Evolutionary conservation across 1,140 invertebrate species (phyloP).

Genomic region (Heterodera carotae): DNA sequence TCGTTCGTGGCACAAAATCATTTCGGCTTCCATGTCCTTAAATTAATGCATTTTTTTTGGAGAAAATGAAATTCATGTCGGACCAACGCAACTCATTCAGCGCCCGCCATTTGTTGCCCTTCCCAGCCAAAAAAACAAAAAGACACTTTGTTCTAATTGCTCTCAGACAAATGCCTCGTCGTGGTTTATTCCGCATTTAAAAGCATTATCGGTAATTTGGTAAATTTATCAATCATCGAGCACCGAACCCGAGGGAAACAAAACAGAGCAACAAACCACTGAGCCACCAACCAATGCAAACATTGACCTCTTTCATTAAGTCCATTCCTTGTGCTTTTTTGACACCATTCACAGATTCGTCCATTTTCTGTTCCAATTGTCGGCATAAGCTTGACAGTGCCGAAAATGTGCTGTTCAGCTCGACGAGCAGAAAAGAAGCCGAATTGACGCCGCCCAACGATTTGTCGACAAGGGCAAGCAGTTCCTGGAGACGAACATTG

Average conservation of each 20-base stretch:
- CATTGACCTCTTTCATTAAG: neutral
- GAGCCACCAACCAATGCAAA: neutral
- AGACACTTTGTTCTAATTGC: neutral
- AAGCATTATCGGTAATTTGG: slow-evolving; percentile 3
- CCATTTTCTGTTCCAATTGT: neutral
- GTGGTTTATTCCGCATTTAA: slow-evolving; percentile 32
- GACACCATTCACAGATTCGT: no score
- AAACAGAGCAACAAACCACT: neutral
- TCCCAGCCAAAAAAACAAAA: slow-evolving; percentile 3
- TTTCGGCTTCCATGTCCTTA: slow-evolving; percentile 33
- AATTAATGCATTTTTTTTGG: neutral
- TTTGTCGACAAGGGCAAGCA: slow-evolving; percentile 14
- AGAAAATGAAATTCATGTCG: no score
- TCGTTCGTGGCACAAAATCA: slow-evolving; percentile 42
- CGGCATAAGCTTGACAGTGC: neutral
- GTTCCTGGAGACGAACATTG: slow-evolving; percentile 9
- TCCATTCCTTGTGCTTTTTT: neutral
- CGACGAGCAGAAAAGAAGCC: slow-evolving; percentile 1
- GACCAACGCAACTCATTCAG: no score
- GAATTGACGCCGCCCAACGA: slow-evolving; percentile 14
- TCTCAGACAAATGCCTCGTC: slow-evolving; percentile 26
- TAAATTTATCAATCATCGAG: slow-evolving; percentile 29
- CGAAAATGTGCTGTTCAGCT: neutral
- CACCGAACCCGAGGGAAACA: neutral
- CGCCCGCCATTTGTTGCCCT: no score